Conservation (phyloP, 2,797 vertebrate species). For the Megaceryle alcyon region DNA sequence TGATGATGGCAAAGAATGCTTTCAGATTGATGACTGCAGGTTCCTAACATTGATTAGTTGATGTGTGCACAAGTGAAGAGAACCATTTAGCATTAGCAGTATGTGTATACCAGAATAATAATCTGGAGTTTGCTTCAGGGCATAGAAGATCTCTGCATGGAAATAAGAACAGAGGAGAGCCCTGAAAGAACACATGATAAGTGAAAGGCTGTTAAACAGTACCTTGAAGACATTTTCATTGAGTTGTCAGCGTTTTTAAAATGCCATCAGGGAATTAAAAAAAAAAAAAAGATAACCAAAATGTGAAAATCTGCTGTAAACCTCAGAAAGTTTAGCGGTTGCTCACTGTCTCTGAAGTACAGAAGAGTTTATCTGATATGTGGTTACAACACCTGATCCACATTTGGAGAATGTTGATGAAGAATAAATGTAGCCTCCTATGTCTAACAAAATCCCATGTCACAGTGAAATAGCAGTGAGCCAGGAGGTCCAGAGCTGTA, state of each 20-base stretch:
- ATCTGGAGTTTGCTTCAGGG: slow-evolving; percentile 30
- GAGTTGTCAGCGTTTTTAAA: background rate
- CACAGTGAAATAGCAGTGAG: background rate
- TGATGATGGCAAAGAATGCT: slow-evolving; percentile 51
- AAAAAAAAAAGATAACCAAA: background rate
- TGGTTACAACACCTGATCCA: background rate
- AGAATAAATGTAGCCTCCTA: background rate
- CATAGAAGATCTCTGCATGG: background rate
- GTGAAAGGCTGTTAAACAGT: slow-evolving; percentile 10
- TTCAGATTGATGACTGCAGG: slow-evolving; percentile 33
- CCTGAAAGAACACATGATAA: slow-evolving; percentile 43
- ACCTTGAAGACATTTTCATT: background rate
- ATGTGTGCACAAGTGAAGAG: slow-evolving; percentile 19
- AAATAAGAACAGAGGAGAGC: background rate
- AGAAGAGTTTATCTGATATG: background rate
- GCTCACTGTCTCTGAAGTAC: background rate
- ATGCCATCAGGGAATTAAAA: background rate
- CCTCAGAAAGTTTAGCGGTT: background rate
- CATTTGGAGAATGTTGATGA: background rate
- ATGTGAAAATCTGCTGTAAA: background rate
- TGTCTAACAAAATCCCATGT: background rate
- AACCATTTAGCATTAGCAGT: background rate
- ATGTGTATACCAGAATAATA: background rate
- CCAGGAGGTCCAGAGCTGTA: background rate
- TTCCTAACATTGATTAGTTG: slow-evolving; percentile 10